These are phyloP conservation scores for Zelleria hepariella DNA, from an alignment of 2,888 invertebrate species.

Conservation along the genomic window DNA sequence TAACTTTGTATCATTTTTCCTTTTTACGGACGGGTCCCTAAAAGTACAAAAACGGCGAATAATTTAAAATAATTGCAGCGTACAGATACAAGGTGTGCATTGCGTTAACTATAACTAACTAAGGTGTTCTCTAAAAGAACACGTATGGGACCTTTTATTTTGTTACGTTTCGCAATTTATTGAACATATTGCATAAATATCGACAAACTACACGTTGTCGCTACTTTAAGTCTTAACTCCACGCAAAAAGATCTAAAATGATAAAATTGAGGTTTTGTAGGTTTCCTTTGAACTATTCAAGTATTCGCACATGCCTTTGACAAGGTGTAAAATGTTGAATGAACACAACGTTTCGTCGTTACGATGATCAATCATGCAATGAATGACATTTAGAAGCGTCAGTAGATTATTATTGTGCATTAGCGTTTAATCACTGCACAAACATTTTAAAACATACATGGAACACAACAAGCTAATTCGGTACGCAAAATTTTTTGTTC, in stretches of 20 bases:
- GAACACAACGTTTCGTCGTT: neutral
- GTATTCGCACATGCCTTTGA: neutral
- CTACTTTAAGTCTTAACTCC: neutral
- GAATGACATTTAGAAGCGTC: neutral
- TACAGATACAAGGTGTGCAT: neutral
- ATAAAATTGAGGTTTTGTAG: neutral
- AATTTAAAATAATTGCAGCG: neutral
- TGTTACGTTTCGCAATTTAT: slow-evolving; percentile 36
- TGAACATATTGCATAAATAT: slow-evolving; percentile 35
- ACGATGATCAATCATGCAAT: neutral
- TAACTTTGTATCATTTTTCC: no score
- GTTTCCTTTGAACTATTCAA: neutral
- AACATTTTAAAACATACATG: neutral
- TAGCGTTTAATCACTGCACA: neutral
- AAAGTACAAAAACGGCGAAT: no score
- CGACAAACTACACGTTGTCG: neutral
- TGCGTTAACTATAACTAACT: neutral
- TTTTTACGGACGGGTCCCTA: no score
- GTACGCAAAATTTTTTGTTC: neutral
- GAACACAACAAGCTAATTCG: no score
- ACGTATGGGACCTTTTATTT: slow-evolving; percentile 13
- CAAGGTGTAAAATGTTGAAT: neutral
- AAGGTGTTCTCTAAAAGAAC: slow-evolving; percentile 12
- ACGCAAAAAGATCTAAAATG: neutral
- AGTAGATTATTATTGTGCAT: neutral